Percentiles rank a stretch among this genome's conserved stretches.
Evolutionary conservation across 30 jellyfish, hydroid and myxozoan genomes (phyloP).

Genomic region (Catostylus mosaicus): DNA sequence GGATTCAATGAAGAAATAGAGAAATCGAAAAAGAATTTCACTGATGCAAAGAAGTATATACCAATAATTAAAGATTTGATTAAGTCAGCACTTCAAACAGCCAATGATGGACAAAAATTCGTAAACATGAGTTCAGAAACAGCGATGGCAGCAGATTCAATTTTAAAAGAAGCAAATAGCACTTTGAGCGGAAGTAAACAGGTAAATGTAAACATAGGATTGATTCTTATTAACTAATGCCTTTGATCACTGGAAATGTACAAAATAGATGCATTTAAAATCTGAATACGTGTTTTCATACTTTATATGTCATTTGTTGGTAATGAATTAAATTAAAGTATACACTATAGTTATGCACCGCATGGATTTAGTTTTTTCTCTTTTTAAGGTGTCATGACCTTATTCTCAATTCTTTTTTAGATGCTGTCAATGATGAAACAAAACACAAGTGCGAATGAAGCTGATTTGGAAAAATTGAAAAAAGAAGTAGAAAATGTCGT

Average conservation of each 20-base stretch:
- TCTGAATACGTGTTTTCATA: too few species aligned
- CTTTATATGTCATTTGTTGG: too few species aligned
- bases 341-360: too few species aligned
- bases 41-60: constrained; percentile 78
- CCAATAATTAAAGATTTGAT: constrained; percentile 76
- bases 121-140: constrained; percentile 47
- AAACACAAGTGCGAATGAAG: constrained; percentile 17
- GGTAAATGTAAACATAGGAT: constrained; percentile 11
- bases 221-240: too few species aligned
- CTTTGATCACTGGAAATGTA: too few species aligned
- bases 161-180: constrained; percentile 23
- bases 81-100: constrained; percentile 72
- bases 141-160: constrained; percentile 43
- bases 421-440: constrained; percentile 30
- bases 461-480: constrained; percentile 20
- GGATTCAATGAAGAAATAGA: constrained; percentile 89
- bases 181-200: neutral
- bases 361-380: too few species aligned
- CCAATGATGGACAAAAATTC: constrained; percentile 28
- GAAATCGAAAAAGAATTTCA: constrained; percentile 89
- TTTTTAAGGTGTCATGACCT: too few species aligned
- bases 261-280: too few species aligned
- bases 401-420: too few species aligned
- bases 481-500: constrained; percentile 49
- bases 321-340: too few species aligned